Base-by-base conservation (phyloP, 2,113 vertebrate species). In the Microtus ochrogaster region DNA sequence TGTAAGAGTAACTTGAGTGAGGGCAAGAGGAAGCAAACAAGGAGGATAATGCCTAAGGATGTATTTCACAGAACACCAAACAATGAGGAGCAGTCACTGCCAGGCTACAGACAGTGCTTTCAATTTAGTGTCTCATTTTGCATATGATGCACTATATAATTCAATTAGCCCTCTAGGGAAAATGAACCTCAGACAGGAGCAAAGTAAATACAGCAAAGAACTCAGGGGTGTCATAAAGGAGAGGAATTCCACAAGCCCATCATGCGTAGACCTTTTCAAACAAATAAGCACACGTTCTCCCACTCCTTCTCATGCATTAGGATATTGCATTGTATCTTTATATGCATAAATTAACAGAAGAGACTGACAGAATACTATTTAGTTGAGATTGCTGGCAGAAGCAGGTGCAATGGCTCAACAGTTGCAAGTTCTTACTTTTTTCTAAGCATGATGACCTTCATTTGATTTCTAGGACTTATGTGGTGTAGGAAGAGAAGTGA, bases 141-240 rank as follows among this genome's bases (percentile, higher is more conserved):
- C 85, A 92, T 95, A 88, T 30, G 79, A 96, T 82, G 33, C 72
- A 41, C n/a, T 26, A 55, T 72, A 90, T 82, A 93, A 97, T 96
- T 88, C 87, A 92, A 89, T 96, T 63, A 96, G 52, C 36, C 77
- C 44, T 33, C 47, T 90, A 58, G n/a, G 49, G 39, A 86, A 93
- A 39, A 24, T 28, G 52, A 84, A 41, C 19, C 70, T 84, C 74
- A 92, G 93, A 41, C 24, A 85, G 65, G 68, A 77, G 78, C 91
- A 81, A 81, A 44, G 0, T 21, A 61, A 92, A 68, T 44, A 30
- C 47, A 52, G 14, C 12, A 55, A 4, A 63, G 70, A 68, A 39
- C 76, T 96, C 65, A 92, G 22, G 39, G 70, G 66, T n/a, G 79
- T 11, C n/a, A 16, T 7, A 58, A 58, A 90, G 33, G 79, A 63